Percentiles rank a stretch among this genome's conserved stretches.
These are phyloP conservation scores for Dicaeum eximium DNA, from an alignment of 2,113 vertebrate genomes.

Conservation along the genomic window DNA sequence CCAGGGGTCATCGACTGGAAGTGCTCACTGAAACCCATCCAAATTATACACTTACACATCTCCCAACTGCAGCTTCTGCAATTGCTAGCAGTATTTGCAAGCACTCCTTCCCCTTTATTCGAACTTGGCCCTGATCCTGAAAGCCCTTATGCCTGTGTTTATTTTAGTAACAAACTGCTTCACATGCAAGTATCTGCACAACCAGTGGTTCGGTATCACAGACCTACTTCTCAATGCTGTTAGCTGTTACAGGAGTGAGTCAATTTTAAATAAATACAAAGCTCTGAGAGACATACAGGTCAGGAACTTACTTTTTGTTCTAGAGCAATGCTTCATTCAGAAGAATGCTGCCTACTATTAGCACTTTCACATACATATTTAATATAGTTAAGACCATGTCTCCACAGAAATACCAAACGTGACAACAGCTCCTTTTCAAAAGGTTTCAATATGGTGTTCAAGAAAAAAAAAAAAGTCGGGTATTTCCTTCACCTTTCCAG, in stretches of 20 bases:
- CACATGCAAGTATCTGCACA: slow-evolving; percentile 19
- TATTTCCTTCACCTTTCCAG: background rate
- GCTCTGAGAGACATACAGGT: background rate
- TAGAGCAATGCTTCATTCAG: background rate
- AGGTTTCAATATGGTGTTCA: background rate
- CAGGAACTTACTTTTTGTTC: background rate
- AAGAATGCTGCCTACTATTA: background rate
- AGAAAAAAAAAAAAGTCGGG: background rate
- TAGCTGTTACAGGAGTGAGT: background rate
- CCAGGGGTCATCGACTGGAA: background rate
- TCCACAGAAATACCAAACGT: background rate
- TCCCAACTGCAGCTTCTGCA: background rate
- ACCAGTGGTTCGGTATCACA: background rate
- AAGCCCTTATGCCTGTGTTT: slow-evolving; percentile 10
- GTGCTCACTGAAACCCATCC: background rate
- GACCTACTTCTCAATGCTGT: background rate
- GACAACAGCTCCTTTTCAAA: background rate
- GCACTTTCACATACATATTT: background rate
- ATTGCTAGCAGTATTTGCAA: background rate
- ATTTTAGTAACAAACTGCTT: slow-evolving; percentile 45
- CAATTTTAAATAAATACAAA: background rate
- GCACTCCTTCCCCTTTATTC: background rate
- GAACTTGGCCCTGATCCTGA: slow-evolving; percentile 29
- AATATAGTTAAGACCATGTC: background rate
- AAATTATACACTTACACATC: background rate